Conservation (phyloP, 2,113 vertebrate genomes). For the Pionites leucogaster region DNA sequence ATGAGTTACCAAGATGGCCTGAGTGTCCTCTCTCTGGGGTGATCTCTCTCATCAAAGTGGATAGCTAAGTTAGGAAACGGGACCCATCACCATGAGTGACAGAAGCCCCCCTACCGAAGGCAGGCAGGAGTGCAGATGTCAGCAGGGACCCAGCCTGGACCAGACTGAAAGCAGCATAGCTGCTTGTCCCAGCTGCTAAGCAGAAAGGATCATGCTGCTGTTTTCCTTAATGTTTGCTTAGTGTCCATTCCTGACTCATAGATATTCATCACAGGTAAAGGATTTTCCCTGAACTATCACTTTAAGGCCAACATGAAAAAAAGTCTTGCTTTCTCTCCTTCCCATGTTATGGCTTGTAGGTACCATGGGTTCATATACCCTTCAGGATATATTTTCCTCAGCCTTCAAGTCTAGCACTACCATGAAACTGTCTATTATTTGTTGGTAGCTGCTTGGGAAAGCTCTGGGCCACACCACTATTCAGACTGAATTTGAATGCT, state of each 20-base stretch:
- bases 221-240: not conserved
- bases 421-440: not conserved
- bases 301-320: not conserved
- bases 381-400: not conserved
- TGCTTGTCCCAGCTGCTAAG: not conserved
- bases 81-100: not conserved
- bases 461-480: not conserved
- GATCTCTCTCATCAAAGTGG: accelerated
- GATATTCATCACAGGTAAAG: not conserved
- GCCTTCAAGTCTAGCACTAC: not conserved
- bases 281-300: not conserved
- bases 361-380: not conserved
- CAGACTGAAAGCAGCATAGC: accelerated
- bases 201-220: not conserved
- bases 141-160: accelerated
- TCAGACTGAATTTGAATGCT: not conserved
- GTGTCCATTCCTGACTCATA: not conserved
- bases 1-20: not conserved
- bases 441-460: not conserved
- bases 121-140: not conserved
- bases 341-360: not conserved
- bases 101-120: not conserved
- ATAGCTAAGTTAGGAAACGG: not conserved
- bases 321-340: not conserved
- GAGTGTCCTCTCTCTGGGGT: not conserved